Percentiles rank a stretch among this genome's conserved stretches.
Evolutionary conservation across 1,140 invertebrate genomes (phyloP).

Genomic region (Trachymyrmex septentrionalis): DNA sequence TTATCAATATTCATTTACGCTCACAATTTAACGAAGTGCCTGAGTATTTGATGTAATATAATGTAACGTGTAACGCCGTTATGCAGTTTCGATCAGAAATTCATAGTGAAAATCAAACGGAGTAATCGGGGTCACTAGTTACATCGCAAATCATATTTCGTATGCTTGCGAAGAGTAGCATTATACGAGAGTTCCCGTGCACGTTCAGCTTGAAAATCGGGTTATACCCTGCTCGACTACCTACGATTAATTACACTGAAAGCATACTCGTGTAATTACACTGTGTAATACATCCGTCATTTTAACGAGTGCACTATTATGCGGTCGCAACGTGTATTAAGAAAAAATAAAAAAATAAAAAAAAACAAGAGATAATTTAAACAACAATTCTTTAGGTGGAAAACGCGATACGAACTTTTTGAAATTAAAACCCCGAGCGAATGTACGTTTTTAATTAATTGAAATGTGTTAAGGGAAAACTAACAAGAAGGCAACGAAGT

Average conservation of each 20-base stretch:
- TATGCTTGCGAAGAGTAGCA: neutral
- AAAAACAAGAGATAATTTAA: neutral
- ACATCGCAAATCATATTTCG: slow-evolving; percentile 28
- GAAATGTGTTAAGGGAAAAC: neutral
- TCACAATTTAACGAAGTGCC: slow-evolving; percentile 22
- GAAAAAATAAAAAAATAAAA: no score
- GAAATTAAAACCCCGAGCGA: neutral
- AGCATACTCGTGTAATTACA: slow-evolving; percentile 41
- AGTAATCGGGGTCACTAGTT: slow-evolving; percentile 33
- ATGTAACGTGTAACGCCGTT: slow-evolving; percentile 4
- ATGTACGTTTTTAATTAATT: neutral
- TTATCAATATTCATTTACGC: slow-evolving; percentile 41
- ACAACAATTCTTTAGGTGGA: neutral
- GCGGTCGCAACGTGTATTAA: neutral
- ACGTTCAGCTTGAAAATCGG: slow-evolving; percentile 32
- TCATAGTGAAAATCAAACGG: slow-evolving; percentile 35
- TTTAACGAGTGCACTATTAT: slow-evolving; percentile 6
- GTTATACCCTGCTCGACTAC: slow-evolving; percentile 43
- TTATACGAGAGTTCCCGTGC: slow-evolving; percentile 8
- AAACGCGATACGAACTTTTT: neutral
- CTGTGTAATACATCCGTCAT: slow-evolving; percentile 39
- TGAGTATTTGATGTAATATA: slow-evolving; percentile 8
- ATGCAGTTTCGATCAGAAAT: neutral
- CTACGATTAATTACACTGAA: slow-evolving; percentile 52
- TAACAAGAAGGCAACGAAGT: neutral